phyloP scores from a whole-genome alignment of 2,113 vertebrate genomes.

The Gymnorhina tibicen region DNA sequence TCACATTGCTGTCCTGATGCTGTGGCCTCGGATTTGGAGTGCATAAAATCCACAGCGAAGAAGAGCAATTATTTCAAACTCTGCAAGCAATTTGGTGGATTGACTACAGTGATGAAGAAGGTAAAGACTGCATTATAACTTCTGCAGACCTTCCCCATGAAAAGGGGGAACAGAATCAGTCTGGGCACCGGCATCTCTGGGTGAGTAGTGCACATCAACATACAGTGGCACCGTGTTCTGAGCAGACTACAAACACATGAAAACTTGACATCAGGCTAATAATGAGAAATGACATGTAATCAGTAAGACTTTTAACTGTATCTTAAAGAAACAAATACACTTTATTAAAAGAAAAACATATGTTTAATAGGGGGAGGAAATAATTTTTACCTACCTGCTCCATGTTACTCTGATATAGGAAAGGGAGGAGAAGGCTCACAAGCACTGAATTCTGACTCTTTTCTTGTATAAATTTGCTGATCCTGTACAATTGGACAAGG shows the following conservation, averaged over 20 bases:
- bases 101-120: not conserved
- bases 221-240: fast-evolving
- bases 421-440: slow-evolving; percentile 86
- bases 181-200: not conserved
- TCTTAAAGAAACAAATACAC: not conserved
- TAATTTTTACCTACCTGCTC: slow-evolving; percentile 74
- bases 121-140: not conserved
- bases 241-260: not conserved
- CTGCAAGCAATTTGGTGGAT: not conserved
- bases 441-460: slow-evolving; percentile 89
- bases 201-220: not conserved
- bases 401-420: slow-evolving; percentile 81
- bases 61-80: not conserved
- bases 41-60: not conserved
- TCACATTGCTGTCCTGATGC: not conserved
- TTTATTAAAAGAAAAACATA: not conserved
- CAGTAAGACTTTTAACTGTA: not conserved
- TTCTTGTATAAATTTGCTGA: slow-evolving; percentile 91
- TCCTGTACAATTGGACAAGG: slow-evolving; percentile 63
- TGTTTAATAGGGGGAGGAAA: not conserved
- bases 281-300: not conserved
- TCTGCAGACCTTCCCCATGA: not conserved
- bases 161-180: not conserved
- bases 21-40: not conserved
- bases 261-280: not conserved